phyloP scores from a whole-genome alignment of 1,140 invertebrate genomes.

The Manduca sexta region DNA sequence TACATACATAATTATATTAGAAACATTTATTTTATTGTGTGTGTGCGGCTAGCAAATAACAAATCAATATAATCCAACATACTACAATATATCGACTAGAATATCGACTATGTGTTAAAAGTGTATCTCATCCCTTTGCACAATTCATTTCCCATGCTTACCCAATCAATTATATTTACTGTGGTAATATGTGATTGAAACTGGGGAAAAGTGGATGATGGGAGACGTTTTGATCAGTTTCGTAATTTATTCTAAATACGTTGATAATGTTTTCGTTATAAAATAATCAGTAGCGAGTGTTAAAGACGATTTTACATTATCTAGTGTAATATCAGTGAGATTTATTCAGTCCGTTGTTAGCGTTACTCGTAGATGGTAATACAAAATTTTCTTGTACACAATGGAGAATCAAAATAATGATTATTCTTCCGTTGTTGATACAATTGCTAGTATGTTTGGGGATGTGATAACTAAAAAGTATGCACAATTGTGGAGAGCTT shows the following conservation, averaged over 20 bases:
- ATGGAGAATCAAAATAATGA: slow-evolving; percentile 13
- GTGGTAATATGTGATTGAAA: background rate
- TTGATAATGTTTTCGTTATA: slow-evolving; percentile 1
- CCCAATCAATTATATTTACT: no score
- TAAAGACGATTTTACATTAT: background rate
- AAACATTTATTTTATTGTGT: no score
- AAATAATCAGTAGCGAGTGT: background rate
- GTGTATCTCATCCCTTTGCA: no score
- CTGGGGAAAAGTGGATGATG: background rate
- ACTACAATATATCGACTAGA: no score
- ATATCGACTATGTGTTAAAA: no score
- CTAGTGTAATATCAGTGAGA: background rate
- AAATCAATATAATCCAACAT: no score
- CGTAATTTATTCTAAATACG: background rate
- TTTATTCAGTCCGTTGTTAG: background rate
- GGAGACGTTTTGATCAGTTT: background rate
- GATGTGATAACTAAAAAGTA: slow-evolving; percentile 41
- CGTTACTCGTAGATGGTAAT: background rate
- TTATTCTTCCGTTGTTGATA: slow-evolving; percentile 29
- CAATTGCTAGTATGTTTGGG: slow-evolving; percentile 39
- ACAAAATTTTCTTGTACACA: slow-evolving; percentile 1
- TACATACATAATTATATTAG: no score
- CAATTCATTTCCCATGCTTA: no score
- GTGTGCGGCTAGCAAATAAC: no score
- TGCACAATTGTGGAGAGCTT: slow-evolving; percentile 41